Evolutionary conservation across 1,140 invertebrate species (phyloP).

Genomic region (Caenorhabditis brenneri): DNA sequence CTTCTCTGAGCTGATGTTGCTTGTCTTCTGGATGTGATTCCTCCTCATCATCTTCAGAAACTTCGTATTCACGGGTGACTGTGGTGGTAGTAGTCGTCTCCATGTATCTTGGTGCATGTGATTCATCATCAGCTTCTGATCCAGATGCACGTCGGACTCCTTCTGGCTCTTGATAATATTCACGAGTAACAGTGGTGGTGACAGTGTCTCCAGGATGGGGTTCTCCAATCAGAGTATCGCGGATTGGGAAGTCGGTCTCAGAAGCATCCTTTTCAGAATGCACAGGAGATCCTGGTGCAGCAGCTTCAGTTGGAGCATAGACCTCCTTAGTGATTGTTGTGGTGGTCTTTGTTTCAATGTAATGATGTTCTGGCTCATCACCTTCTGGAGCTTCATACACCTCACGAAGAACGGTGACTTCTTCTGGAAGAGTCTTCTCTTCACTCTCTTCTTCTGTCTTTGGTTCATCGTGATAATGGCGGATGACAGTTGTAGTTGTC

Average conservation of each 20-base stretch:
- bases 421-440: slow-evolving; percentile 11
- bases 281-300: not conserved
- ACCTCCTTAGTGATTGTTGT: not conserved
- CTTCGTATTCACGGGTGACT: slow-evolving; percentile 19
- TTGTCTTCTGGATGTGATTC: not conserved
- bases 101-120: not conserved
- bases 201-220: not conserved
- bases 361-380: slow-evolving; percentile 10
- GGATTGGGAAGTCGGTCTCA: not conserved
- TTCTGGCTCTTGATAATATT: slow-evolving; percentile 23
- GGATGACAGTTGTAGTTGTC: not conserved
- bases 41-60: not conserved
- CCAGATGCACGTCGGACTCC: slow-evolving; percentile 8
- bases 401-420: slow-evolving; percentile 17
- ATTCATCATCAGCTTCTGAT: slow-evolving; percentile 36
- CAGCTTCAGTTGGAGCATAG: not conserved
- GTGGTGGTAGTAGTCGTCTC: slow-evolving; percentile 44
- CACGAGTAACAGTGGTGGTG: not conserved
- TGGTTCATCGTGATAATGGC: not conserved
- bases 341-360: not conserved
- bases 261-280: not conserved
- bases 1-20: not conserved
- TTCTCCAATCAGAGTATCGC: not conserved
- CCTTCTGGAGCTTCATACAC: not conserved
- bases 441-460: not conserved